These are phyloP conservation scores for Varanus salvator DNA, from an alignment of 2,113 vertebrate genomes.

Conservation along the genomic window DNA sequence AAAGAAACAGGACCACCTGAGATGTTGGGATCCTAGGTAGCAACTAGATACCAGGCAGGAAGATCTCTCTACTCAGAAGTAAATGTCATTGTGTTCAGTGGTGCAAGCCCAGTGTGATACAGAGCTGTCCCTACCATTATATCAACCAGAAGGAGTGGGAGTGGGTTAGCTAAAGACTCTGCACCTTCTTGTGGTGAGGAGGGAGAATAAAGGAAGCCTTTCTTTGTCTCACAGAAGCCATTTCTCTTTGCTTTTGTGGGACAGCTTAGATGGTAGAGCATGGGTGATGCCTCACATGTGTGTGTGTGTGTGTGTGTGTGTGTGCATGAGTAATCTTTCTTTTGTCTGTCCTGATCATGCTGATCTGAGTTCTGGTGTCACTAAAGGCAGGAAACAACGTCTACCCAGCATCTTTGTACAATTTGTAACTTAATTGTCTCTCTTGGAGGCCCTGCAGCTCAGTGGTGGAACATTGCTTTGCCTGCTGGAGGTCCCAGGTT, in stretches of 20 bases:
- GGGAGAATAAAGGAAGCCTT: not conserved
- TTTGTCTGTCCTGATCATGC: not conserved
- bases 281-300: not conserved
- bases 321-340: not conserved
- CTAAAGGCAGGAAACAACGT: too few relatives aligned
- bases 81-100: not conserved
- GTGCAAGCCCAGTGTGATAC: not conserved
- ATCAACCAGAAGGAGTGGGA: too few relatives aligned
- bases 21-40: not conserved
- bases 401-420: not conserved
- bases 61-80: too few relatives aligned
- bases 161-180: not conserved
- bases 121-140: too few relatives aligned
- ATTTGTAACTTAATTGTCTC: not conserved
- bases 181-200: not conserved
- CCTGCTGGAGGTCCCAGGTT: not conserved
- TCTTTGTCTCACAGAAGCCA: not conserved
- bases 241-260: not conserved
- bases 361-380: not conserved
- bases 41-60: not conserved
- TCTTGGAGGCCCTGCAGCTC: not conserved
- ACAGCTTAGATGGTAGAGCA: not conserved
- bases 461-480: not conserved
- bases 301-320: too few relatives aligned
- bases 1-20: not conserved